Evolutionary conservation across 2,888 invertebrate species (phyloP).

Genomic region (Microctonus hyperodae): DNA sequence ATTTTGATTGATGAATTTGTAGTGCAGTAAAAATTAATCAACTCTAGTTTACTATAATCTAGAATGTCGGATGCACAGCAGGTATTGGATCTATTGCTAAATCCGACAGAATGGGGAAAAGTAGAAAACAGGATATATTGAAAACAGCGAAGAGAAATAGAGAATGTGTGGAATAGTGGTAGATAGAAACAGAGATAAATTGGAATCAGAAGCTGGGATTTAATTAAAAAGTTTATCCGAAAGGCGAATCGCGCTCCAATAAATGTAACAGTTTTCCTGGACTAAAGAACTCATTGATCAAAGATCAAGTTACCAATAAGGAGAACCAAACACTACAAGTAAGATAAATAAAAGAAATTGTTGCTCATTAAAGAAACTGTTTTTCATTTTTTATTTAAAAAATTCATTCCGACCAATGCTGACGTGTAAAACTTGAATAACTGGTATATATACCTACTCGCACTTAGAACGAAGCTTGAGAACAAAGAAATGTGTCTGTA

Average conservation of each 20-base stretch:
- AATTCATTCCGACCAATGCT: background rate
- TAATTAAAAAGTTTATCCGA: slow-evolving; percentile 58
- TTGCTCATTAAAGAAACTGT: background rate
- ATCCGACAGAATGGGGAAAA: background rate
- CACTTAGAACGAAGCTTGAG: background rate
- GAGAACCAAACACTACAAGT: background rate
- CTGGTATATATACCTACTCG: no score
- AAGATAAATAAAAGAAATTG: slow-evolving; percentile 18
- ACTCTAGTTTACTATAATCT: background rate
- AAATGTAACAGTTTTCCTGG: slow-evolving; percentile 31
- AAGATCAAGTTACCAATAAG: slow-evolving; percentile 16
- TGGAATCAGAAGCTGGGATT: slow-evolving; percentile 56
- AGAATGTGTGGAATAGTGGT: slow-evolving; percentile 17
- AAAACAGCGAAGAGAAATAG: background rate
- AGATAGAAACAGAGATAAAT: slow-evolving; percentile 53
- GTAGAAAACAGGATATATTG: no score
- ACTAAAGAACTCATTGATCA: slow-evolving; percentile 37
- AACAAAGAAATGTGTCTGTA: background rate
- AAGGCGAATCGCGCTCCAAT: background rate
- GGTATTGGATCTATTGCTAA: background rate
- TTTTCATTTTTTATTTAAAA: background rate
- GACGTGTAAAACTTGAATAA: background rate
- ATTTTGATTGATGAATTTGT: background rate
- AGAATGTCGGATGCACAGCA: background rate
- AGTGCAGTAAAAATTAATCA: background rate